These are phyloP conservation scores for Tragulus kanchil DNA, from an alignment of 2,113 vertebrate genomes.

Conservation along the genomic window DNA sequence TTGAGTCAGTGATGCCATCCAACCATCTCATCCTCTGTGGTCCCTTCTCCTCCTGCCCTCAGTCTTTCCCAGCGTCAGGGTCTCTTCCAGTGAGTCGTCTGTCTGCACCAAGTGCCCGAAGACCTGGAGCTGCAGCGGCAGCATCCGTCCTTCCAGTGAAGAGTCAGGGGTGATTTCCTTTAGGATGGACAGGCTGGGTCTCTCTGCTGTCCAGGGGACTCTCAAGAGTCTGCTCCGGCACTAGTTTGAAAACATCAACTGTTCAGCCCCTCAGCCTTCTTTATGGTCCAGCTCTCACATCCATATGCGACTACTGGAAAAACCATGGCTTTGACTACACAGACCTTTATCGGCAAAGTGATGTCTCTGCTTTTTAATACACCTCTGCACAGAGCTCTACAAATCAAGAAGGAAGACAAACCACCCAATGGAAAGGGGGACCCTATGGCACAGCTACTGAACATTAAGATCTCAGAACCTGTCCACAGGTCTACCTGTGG, in stretches of 20 bases:
- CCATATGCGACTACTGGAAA: neutral
- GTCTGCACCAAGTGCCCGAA: neutral
- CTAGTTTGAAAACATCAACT: neutral
- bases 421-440: rapidly evolving
- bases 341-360: neutral
- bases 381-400: too few species aligned
- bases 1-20: neutral
- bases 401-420: neutral
- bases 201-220: neutral
- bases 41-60: neutral
- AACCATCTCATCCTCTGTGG: neutral
- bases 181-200: neutral
- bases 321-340: neutral
- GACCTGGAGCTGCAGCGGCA: neutral
- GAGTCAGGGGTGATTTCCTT: neutral
- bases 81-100: neutral
- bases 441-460: rapidly evolving
- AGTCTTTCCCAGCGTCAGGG: neutral
- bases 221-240: neutral
- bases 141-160: neutral
- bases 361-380: neutral
- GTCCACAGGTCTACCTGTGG: rapidly evolving
- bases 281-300: neutral
- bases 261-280: neutral
- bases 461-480: neutral